Evolutionary conservation across 92 coral and sea anemone genomes (phyloP).

Genomic region (Pocillopora grandis): DNA sequence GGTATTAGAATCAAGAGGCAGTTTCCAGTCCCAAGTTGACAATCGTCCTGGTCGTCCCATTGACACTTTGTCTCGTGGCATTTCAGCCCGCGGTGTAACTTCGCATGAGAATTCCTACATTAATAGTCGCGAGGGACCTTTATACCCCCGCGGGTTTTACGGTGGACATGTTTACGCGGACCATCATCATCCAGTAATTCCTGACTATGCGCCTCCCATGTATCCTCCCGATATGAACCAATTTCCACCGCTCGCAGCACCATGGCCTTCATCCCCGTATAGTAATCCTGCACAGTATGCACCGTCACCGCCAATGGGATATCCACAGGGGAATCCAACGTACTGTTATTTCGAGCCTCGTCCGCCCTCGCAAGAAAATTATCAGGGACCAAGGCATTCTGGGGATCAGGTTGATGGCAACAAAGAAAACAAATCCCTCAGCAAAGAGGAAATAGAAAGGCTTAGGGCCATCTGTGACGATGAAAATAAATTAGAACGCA

Average conservation of each 20-base stretch:
- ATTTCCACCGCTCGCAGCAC: conserved; percentile 18
- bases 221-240: conserved; percentile 31
- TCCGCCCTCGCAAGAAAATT: not conserved
- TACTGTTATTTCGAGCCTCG: conserved; percentile 29
- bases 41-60: not conserved
- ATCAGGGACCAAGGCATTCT: not conserved
- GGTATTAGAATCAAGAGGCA: conserved; percentile 19
- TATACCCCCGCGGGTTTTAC: not conserved
- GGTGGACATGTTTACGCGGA: conserved; percentile 30
- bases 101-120: not conserved
- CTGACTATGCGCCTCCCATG: conserved; percentile 15
- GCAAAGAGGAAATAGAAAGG: not conserved
- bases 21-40: not conserved
- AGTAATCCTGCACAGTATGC: not conserved
- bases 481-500: conserved; percentile 10
- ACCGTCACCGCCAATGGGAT: conserved; percentile 8
- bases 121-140: not conserved
- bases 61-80: conserved; percentile 21
- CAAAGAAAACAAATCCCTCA: not conserved
- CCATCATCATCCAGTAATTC: conserved; percentile 9
- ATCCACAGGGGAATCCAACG: conserved; percentile 26
- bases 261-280: conserved; percentile 7
- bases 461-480: conserved; percentile 9
- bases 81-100: not conserved
- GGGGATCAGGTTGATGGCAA: conserved; percentile 32